phyloP scores from a whole-genome alignment of 2,797 vertebrate genomes.

The Poeciliopsis gracilis region DNA sequence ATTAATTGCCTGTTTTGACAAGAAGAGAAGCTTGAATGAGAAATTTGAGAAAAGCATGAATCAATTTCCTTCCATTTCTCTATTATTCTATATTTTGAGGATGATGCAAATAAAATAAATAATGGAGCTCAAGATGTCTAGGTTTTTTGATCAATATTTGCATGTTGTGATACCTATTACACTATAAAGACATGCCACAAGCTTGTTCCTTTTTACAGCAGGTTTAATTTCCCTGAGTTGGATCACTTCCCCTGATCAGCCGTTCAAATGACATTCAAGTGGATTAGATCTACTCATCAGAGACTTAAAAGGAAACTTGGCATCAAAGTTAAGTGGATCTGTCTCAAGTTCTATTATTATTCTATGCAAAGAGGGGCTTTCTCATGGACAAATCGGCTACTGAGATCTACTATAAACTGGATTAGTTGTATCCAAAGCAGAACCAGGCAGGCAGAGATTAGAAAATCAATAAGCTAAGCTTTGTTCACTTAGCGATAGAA shows the following conservation, averaged over 20 bases:
- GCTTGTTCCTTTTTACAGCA: neutral
- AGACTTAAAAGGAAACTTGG: conserved; percentile 11
- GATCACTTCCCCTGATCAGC: conserved; percentile 3
- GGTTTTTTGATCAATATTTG: neutral
- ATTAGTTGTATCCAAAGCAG: neutral
- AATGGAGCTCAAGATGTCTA: neutral
- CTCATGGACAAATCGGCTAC: neutral
- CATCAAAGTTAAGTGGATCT: conserved; percentile 9
- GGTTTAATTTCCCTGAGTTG: neutral
- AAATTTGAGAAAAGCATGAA: neutral
- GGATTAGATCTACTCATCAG: conserved; percentile 14
- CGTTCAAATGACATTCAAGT: conserved; percentile 12
- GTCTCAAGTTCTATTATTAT: conserved; percentile 12
- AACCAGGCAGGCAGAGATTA: neutral
- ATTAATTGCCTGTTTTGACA: neutral
- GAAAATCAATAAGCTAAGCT: neutral
- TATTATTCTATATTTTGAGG: neutral
- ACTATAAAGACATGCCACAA: neutral
- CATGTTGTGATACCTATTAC: neutral
- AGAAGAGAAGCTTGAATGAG: neutral
- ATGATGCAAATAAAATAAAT: neutral
- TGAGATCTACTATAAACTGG: neutral
- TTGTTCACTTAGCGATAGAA: conserved; percentile 3
- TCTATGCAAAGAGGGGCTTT: conserved; percentile 16
- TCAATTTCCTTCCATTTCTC: neutral